phyloP scores from a whole-genome alignment of 2,113 vertebrate genomes.

The Synodontis membranacea region DNA sequence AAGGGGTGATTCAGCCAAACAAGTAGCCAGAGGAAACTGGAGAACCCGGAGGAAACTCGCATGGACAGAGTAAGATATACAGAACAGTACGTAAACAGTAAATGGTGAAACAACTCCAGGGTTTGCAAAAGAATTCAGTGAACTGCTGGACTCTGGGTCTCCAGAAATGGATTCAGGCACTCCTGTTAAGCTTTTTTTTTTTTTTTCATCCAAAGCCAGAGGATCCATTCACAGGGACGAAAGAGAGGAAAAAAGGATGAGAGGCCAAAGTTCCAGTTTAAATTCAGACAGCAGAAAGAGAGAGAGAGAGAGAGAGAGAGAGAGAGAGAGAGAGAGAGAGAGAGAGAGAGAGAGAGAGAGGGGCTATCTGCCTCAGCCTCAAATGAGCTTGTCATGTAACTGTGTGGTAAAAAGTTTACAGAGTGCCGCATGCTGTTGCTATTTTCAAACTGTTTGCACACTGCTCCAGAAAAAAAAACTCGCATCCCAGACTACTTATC shows the following conservation, averaged over 20 bases:
- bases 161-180: not conserved
- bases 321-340: too few relatives aligned
- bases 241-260: slow-evolving; percentile 44
- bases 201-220: slow-evolving; percentile 49
- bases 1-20: not conserved
- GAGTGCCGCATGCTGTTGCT: slow-evolving; percentile 38
- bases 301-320: too few relatives aligned
- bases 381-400: slow-evolving; percentile 37
- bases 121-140: not conserved
- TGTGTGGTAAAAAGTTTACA: slow-evolving; percentile 39
- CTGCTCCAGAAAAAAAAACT: not conserved
- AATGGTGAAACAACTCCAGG: not conserved
- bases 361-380: not conserved
- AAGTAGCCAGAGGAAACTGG: not conserved
- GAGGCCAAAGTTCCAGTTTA: slow-evolving; percentile 24
- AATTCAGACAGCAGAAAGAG: slow-evolving; percentile 5
- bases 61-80: not conserved
- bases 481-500: slow-evolving; percentile 3
- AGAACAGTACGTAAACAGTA: too few relatives aligned
- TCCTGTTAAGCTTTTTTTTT: slow-evolving; percentile 37
- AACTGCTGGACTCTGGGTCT: not conserved
- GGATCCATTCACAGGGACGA: slow-evolving; percentile 51
- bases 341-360: too few relatives aligned
- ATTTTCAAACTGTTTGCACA: slow-evolving; percentile 31
- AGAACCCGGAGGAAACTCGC: not conserved